Evolutionary conservation across 2,888 invertebrate species (phyloP), one percentile per base, ranked within the genome.

Genomic region (Leucozona laternaria): DNA sequence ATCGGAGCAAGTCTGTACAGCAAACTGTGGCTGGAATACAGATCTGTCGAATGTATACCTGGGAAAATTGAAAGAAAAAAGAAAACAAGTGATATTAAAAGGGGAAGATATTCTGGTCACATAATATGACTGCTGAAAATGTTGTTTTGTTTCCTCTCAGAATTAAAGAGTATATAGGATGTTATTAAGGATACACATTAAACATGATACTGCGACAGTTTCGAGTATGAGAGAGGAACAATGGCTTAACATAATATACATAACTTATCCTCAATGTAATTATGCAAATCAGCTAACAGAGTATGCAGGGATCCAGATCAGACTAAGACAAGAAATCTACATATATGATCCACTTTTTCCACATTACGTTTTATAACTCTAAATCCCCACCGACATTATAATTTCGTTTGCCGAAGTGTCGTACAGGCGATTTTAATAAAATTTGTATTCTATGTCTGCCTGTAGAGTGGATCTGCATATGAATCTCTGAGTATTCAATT

Each of bases 1-100:
- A 88, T 94, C 94, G 70, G 95, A 95, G 90, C 97, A 97, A n/a
- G 95, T 96, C 88, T 96, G 95, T 90, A 96, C 96, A 76, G 94
- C 93, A 22, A 96, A 94, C 0, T 95, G 95, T 0, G 96, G 95
- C 88, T 96, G 95, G 90, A 96, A 96, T 2, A 97, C 95, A 0
- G 96, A 95, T 88, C 94, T 94, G 89, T 95, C 95, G 89, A 96
- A 95, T 6, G 95, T 94, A 93, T 96, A 96, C 77, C 95, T 92
- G 64, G 37, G 88, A 81, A 66, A 17, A 62, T 53, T 53, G 15
- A 53, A 31, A 70, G 5, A 17, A 28, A 22, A 11, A 62, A 60
- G 6, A n/a, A 70, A 20, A 48, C 1, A 20, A 53, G 50, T 17
- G 10, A n/a, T 48, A 68, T 60, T 60, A 60, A 78, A 50, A 13